Base-by-base conservation (phyloP, 2,113 vertebrate species). In the Grallaria varia region DNA sequence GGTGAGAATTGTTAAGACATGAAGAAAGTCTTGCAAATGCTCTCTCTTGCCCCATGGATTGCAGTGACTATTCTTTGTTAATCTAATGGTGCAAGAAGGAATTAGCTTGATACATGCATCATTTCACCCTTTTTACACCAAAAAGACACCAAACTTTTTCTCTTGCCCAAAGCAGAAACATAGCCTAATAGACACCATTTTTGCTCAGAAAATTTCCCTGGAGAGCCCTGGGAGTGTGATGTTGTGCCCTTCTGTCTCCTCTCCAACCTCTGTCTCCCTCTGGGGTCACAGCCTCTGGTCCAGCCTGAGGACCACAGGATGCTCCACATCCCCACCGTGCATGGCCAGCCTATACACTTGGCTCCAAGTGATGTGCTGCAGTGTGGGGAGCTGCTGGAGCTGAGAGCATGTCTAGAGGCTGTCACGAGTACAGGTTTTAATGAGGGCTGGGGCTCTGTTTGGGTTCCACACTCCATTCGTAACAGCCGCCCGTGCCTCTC, bases 21-120 rank as follows among this genome's bases (percentile, higher is more conserved):
- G 23, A 67, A 90, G 76, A 55, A 94, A 90, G 78, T 86, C 86
- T 86, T 82, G 76, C 42, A 92, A 94, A 90, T 42, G 19, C 30
- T 69, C 64, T 71, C 30, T 69, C 64, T 71, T 84, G 45, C 42
- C 76, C 83, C 60, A 60, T 87, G 58, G 77, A 20, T 18, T 72
- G 21, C 30, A 53, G 20, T 52, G 47, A 47, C 30, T 89, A 22
- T 21, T 83, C 72, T 86, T 75, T 31, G 37, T 84, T 71, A 74
- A n/a, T 49, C 37, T 67, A 45, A 37, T 42, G 68, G 71, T 94
- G 59, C 64, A 92, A 63, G 78, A 83, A 31, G 19, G 14, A 21
- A 45, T 53, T 58, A 63, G 8, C 19, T 18, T 39, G 44, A 31
- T 9, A 68, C 4, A 1, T 8, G 19, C 50, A 63, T 28, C 3